Base-by-base conservation (phyloP, 2,113 vertebrate genomes). In the Amphilophus citrinellus region DNA sequence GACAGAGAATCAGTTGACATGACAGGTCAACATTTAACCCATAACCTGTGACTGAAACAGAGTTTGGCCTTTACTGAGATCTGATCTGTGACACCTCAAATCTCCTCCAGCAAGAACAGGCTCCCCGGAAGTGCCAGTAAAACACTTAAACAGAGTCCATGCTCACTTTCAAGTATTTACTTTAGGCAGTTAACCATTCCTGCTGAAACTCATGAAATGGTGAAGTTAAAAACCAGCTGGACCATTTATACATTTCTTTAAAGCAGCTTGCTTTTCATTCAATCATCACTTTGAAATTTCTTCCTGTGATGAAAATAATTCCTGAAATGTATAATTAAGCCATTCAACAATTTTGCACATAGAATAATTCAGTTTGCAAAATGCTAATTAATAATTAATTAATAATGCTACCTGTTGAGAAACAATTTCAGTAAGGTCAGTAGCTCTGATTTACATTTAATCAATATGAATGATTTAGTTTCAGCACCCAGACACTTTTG, bases 1-100 rank as follows among this genome's bases (percentile, higher is more conserved):
- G 65, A 75, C 65, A 44, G 47, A 57, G 42, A 39, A n/a, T 44
- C 6, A 24, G 35, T 39, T 7, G 1, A 15, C 24, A 27, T 61
- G 6, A 32, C 2, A 15, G 27, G 15, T 14, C 32, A 32, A 44
- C 47, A 63, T 73, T 83, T 66, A 83, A 27, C 22, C 58, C 22
- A 7, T 80, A 79, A 84, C 75, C 77, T 65, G 39, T 32, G 83
- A 79, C 13, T 86, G 56, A 86, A 80, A 66, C 83, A 68, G 77
- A 75, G 30, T 20, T 6, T 3, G 37, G 58, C 57, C 53, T 84
- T 82, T 61, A 39, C 59, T 60, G 63, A 88, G 83, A 84, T 92
- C 83, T 84, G 60, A 30, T 90, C 83, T 59, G 78, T 90, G 88
- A 83, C 87, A 86, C 79, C 81, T 88, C 42, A 90, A 81, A 86